Base-by-base conservation (phyloP, 1,140 invertebrate genomes). In the Tetragnatha versicolor region DNA sequence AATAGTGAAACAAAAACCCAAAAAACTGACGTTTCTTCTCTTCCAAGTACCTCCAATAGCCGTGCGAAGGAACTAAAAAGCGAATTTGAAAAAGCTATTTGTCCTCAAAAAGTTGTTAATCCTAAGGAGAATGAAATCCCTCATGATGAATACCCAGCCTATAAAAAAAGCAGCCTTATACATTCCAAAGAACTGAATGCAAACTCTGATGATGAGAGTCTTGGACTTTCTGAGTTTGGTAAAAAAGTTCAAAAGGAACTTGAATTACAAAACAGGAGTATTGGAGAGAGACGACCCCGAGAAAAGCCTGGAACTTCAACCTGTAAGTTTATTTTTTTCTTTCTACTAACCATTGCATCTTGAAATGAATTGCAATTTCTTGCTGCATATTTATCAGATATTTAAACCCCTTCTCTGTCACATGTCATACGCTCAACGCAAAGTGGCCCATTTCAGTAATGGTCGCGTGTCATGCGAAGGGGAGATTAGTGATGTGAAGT, bases 161-260 rank as follows among this genome's bases (percentile, higher is more conserved):
- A 3, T 42, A 6, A 27, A 5, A 63, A 61, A 51, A 45, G 27
- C 17, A 90, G 87, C 81, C 83, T 85, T 61, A 81, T 91, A 61
- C 90, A 90, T 78, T 85, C 84, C 58, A 90, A 90, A 27, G 89
- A 90, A 76, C 89, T 88, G 1, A 91, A 93, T 85, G n/a, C n/a
- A n/a, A 93, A 92, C 27, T 93, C 92, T 2, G 93, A 94, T 83
- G 93, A 94, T 79, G 93, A 95, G 86, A 89, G 91, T 82, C 86
- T n/a, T 88, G 77, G 90, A 90, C 69, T 93, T 92, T 83, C 33
- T 80, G 33, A 91, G 65, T 92, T 88, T 85, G 92, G 93, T 0
- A 86, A 86, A 81, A 85, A 88, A 51, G 87, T 93, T 20, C 93
- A 93, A 84, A 89, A 82, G 83, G 88, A 22, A 53, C 12, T 70